A percentile compares a stretch with the other conserved stretches of the same genome.
phyloP scores from a whole-genome alignment of 1,140 invertebrate species.

The Drosophila tristis region DNA sequence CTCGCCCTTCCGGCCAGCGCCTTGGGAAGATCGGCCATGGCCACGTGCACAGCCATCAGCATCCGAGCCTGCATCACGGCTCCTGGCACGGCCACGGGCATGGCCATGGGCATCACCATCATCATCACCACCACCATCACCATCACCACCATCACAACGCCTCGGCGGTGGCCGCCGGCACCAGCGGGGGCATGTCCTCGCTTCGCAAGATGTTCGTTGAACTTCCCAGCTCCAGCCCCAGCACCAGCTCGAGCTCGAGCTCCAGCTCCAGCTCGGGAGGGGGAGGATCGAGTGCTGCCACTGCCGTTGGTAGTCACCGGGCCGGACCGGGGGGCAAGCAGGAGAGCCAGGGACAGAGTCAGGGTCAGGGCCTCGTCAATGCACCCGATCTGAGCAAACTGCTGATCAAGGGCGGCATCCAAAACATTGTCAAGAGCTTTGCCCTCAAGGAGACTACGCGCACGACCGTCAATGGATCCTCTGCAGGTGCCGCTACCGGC shows the following conservation, averaged over 20 bases:
- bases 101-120: constrained; percentile 51
- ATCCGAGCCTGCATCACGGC: constrained; percentile 63
- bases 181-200: constrained; percentile 34
- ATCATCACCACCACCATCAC: constrained; percentile 55
- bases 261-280: constrained; percentile 51
- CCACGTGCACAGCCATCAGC: constrained; percentile 75
- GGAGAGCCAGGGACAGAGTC: constrained; percentile 5
- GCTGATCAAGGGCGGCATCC: constrained; percentile 85
- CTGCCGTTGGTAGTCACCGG: not conserved
- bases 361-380: constrained; percentile 26
- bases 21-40: constrained; percentile 55
- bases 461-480: not conserved
- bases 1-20: constrained; percentile 46
- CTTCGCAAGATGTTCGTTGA: constrained; percentile 43
- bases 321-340: not conserved
- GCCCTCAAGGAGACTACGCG: constrained; percentile 50
- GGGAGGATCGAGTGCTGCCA: not conserved
- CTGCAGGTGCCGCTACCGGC: constrained; percentile 3
- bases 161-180: constrained; percentile 54
- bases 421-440: constrained; percentile 84
- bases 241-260: constrained; percentile 25
- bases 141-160: constrained; percentile 43
- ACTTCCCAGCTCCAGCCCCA: constrained; percentile 2
- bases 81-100: constrained; percentile 23
- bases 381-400: constrained; percentile 77